Base-by-base conservation (phyloP, 2,888 invertebrate species). In the Petrolisthes manimaculis region DNA sequence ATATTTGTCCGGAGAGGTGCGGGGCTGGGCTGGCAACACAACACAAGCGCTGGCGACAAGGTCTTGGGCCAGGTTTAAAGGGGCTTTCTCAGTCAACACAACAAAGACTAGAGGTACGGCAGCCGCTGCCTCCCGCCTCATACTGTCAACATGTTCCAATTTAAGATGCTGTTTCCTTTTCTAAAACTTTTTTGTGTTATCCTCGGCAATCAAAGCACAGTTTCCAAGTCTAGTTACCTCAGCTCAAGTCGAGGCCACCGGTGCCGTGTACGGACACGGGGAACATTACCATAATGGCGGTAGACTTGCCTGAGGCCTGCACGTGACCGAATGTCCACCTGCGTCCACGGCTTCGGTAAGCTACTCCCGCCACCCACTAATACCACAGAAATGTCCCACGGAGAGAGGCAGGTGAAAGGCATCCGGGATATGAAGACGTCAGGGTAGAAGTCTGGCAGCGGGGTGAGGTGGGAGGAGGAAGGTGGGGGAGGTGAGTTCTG, bases 281-380 rank as follows among this genome's bases (percentile, higher is more conserved):
- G 86, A 86, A 83, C 86, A 86, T 86, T 86, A 82, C 86, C 86
- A 86, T 86, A 86, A 86, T 86, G 86, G 86, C 79, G 86, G 86
- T 86, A 82, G 86, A 86, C 86, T 83, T 61, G 86, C 86, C 83
- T 51, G 78, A 61, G 86, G 86, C 86, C 83, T 86, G 77, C 86
- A 86, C 69, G 83, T 86, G 86, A 86, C 83, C 86, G 86, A 71
- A 83, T 94, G 67, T 78, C 81, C 86, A 86, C 83, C 71, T 78
- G 77, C 83, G 86, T 82, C 79, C 53, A 94, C 77, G 83, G 86
- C 81, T 75, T 91, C 88, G 87, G 86, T 85, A 86, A 88, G 83
- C 91, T 89, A 91, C 90, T 91, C 92, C 92, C 24, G 51, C 14
- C 80, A 9, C 67, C 14, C 51, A 18, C 53, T 67, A 78, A 78